Base-by-base conservation (phyloP, 2,797 vertebrate species). In the Heliangelus exortis region DNA sequence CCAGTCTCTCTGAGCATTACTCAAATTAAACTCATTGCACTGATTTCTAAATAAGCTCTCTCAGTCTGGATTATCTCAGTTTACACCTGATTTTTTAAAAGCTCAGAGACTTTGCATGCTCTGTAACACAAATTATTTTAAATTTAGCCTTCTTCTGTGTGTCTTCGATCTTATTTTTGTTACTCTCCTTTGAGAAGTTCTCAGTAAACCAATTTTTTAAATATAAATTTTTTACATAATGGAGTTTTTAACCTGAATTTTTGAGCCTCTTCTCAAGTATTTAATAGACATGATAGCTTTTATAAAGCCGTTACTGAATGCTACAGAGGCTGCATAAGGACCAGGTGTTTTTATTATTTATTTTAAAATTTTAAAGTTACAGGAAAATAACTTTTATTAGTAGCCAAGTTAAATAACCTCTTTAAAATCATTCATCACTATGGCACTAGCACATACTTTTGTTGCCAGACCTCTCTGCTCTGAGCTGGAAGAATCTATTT, bases 401-500 rank as follows among this genome's bases (percentile, higher is more conserved):
- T 78, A 82, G 72, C 48, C 54, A 86, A 53, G 28, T 83, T 91
- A 79, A 89, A 86, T 67, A 78, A 39, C 34, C n/a, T 33, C 47
- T 89, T 82, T 66, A 48, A 86, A 88, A 45, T 66, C 39, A 41
- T 89, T 69, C 59, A 53, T 50, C 77, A 50, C 33, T 34, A 39
- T 62, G 59, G 73, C 39, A 50, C 67, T 79, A 75, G 79, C 45
- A 54, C 29, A 21, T 33, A 54, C 39, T 58, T 79, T 53, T 86
- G 76, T 69, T 93, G 84, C 88, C 84, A 86, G 81, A 69, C 36
- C 13, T 57, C 48, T 84, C 72, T 66, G 36, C 86, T 83, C 76
- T 39, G 36, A 88, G 53, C 25, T 74, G 47, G 33, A 68, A 87
- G 23, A 89, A 76, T 71, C 31, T 87, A 8, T 61, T 81, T 84